phyloP scores from a whole-genome alignment of 2,888 invertebrate genomes.

The Criorhina ranunculi region DNA sequence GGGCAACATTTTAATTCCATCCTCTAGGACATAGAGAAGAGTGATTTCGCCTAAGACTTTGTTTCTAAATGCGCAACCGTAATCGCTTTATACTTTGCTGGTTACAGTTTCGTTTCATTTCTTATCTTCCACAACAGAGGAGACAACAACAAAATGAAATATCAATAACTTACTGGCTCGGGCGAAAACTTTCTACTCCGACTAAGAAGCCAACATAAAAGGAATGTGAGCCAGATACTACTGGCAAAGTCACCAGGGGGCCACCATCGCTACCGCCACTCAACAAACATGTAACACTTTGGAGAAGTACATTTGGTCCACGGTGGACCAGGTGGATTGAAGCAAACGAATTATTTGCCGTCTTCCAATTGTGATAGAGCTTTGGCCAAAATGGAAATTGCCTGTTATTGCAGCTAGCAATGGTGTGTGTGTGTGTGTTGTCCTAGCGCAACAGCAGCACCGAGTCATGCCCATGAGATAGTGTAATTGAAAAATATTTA shows the following conservation, averaged over 20 bases:
- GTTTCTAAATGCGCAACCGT: slow-evolving; percentile 57
- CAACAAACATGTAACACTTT: slow-evolving; percentile 59
- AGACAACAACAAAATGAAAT: slow-evolving; percentile 37
- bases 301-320: slow-evolving; percentile 44
- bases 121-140: background rate
- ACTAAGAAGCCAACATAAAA: slow-evolving; percentile 4
- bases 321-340: slow-evolving; percentile 50
- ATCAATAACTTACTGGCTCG: slow-evolving; percentile 22
- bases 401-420: slow-evolving; percentile 45
- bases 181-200: slow-evolving; percentile 27
- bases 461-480: slow-evolving; percentile 49
- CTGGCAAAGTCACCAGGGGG: slow-evolving; percentile 60
- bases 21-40: slow-evolving; percentile 42
- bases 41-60: slow-evolving; percentile 37
- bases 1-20: slow-evolving; percentile 68
- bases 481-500: slow-evolving; percentile 77
- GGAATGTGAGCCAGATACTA: slow-evolving; percentile 67
- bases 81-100: slow-evolving; percentile 36
- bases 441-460: background rate
- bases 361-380: slow-evolving; percentile 60
- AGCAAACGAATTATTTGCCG: slow-evolving; percentile 36
- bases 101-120: slow-evolving; percentile 16
- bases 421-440: background rate
- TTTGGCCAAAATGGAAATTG: slow-evolving; percentile 69
- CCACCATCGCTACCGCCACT: slow-evolving; percentile 37